phyloP scores from a whole-genome alignment of 2,888 invertebrate genomes.

The Dromius quadrimaculatus region DNA sequence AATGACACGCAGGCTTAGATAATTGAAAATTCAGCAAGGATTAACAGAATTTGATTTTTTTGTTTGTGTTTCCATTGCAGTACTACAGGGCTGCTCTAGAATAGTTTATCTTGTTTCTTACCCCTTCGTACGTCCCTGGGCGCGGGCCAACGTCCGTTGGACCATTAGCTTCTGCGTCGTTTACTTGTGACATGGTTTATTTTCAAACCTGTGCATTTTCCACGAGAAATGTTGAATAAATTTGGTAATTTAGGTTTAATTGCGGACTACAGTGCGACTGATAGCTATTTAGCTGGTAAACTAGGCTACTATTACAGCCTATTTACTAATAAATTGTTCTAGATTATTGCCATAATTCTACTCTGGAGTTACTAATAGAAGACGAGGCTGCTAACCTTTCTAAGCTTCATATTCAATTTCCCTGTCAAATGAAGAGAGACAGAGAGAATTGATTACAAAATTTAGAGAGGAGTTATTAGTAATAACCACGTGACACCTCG shows the following conservation, averaged over 20 bases:
- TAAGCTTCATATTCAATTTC: no score
- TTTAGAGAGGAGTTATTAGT: no score
- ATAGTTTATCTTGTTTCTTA: no score
- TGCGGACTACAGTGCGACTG: not conserved
- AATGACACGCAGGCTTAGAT: no score
- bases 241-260: constrained; percentile 1
- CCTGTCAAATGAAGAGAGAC: no score
- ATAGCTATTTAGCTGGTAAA: no score
- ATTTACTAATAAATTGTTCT: not conserved
- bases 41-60: constrained; percentile 1
- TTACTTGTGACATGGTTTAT: constrained; percentile 42
- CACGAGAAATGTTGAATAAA: not conserved
- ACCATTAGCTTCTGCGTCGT: constrained; percentile 36
- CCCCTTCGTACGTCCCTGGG: constrained; percentile 39
- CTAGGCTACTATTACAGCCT: not conserved
- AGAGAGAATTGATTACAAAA: no score
- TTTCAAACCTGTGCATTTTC: constrained; percentile 32
- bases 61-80: not conserved
- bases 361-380: no score
- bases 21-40: not conserved
- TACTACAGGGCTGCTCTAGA: no score
- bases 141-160: constrained; percentile 40
- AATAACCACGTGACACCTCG: no score
- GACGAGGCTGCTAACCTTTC: no score
- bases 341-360: no score